These are phyloP conservation scores for Pyralis farinalis DNA, from an alignment of 2,888 invertebrate species.

Conservation along the genomic window DNA sequence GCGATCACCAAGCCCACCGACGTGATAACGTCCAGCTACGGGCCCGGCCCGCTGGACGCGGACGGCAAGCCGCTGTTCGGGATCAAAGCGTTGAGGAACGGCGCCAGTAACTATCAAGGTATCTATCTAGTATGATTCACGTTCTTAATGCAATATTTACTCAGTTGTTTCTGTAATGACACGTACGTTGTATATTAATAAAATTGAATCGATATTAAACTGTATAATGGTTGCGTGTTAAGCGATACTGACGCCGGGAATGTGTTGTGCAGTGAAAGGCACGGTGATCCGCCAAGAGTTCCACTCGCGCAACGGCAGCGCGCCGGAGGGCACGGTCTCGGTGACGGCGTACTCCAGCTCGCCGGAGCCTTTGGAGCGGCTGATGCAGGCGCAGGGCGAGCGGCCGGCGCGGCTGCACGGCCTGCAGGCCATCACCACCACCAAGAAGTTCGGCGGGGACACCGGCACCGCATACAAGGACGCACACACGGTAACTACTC, in stretches of 20 bases:
- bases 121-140: slow-evolving; percentile 25
- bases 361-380: slow-evolving; percentile 76
- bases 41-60: slow-evolving; percentile 91
- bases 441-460: slow-evolving; percentile 67
- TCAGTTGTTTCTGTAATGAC: slow-evolving; percentile 8
- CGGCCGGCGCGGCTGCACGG: slow-evolving; percentile 64
- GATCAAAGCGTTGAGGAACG: slow-evolving; percentile 84
- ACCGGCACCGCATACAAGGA: slow-evolving; percentile 57
- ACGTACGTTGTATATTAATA: neutral
- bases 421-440: slow-evolving; percentile 71
- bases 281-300: slow-evolving; percentile 85
- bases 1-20: slow-evolving; percentile 76
- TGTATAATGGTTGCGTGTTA: slow-evolving; percentile 1
- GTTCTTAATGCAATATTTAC: slow-evolving; percentile 16
- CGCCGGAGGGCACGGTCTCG: slow-evolving; percentile 85
- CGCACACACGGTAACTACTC: slow-evolving; percentile 59
- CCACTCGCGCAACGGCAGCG: slow-evolving; percentile 85
- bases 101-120: slow-evolving; percentile 85
- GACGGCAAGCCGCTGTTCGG: slow-evolving; percentile 90
- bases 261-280: slow-evolving; percentile 83
- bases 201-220: neutral
- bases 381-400: slow-evolving; percentile 57
- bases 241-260: slow-evolving; percentile 24
- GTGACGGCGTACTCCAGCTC: slow-evolving; percentile 86
- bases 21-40: slow-evolving; percentile 90